Conservation (phyloP, 2,797 vertebrate species). For the Oophaga sylvatica region DNA sequence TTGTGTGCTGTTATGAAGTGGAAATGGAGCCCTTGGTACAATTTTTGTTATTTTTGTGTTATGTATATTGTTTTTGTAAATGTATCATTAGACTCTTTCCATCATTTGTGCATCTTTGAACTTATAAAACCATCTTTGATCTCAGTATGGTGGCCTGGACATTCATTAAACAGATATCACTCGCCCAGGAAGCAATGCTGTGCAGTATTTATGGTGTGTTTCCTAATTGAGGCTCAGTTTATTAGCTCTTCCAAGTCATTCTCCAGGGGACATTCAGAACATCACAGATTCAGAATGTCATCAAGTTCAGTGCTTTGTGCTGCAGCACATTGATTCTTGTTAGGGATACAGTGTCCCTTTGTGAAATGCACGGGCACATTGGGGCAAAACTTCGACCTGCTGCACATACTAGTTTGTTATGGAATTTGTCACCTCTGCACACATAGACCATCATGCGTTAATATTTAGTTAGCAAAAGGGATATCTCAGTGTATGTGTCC, state of each 20-base stretch:
- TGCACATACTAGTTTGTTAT: neutral
- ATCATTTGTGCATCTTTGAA: slow-evolving; percentile 23
- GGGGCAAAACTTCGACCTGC: neutral
- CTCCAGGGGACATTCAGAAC: slow-evolving; percentile 24
- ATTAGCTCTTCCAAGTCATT: slow-evolving; percentile 49
- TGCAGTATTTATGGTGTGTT: slow-evolving; percentile 51
- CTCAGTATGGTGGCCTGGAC: slow-evolving; percentile 36
- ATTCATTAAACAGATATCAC: slow-evolving; percentile 51
- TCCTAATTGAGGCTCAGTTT: slow-evolving; percentile 56
- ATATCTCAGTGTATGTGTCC: neutral
- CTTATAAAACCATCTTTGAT: slow-evolving; percentile 15
- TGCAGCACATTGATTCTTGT: slow-evolving; percentile 36
- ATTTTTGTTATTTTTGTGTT: neutral
- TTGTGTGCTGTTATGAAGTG: slow-evolving; percentile 57
- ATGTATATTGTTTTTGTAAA: slow-evolving; percentile 24
- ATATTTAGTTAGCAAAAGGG: slow-evolving; percentile 5
- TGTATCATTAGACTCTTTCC: slow-evolving; percentile 37
- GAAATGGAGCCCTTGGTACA: slow-evolving; percentile 5
- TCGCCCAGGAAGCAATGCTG: slow-evolving; percentile 12
- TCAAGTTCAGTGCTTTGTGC: slow-evolving; percentile 38
- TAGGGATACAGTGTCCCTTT: slow-evolving; percentile 32
- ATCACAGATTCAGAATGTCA: slow-evolving; percentile 50
- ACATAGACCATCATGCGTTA: neutral
- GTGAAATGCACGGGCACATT: neutral
- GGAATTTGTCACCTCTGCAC: neutral